Evolutionary conservation across 2,888 invertebrate species (phyloP).

Genomic region (Choreutis nemorana): DNA sequence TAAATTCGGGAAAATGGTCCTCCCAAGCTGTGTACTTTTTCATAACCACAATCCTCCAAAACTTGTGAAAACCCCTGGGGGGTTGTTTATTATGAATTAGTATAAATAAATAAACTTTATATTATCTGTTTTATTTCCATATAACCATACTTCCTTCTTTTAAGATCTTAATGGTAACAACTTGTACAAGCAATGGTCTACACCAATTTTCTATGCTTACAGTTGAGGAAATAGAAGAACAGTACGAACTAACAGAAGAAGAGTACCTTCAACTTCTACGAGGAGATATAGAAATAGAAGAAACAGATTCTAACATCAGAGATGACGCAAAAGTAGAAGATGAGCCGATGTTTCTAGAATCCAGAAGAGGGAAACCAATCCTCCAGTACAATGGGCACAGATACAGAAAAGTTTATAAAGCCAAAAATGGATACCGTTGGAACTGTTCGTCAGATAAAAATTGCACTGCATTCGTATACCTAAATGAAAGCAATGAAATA

Average conservation of each 20-base stretch:
- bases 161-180: not conserved
- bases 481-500: constrained; percentile 38
- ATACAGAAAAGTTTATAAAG: constrained; percentile 33
- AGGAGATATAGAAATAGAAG: constrained; percentile 9
- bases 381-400: constrained; percentile 34
- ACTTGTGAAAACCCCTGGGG: constrained; percentile 8
- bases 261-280: constrained; percentile 8
- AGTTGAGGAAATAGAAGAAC: constrained; percentile 7
- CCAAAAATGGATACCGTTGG: constrained; percentile 36
- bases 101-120: no score
- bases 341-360: constrained; percentile 29
- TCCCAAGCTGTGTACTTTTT: constrained; percentile 10
- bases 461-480: constrained; percentile 33
- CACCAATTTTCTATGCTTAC: no score
- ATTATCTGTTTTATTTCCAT: no score
- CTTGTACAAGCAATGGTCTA: no score
- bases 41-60: constrained; percentile 20
- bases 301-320: constrained; percentile 11
- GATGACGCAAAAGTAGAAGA: constrained; percentile 17
- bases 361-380: constrained; percentile 29
- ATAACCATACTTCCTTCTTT: not conserved
- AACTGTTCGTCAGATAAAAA: constrained; percentile 30
- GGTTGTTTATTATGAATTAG: constrained; percentile 11
- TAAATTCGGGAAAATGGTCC: constrained; percentile 10
- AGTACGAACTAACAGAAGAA: constrained; percentile 7